Evolutionary conservation across 2,797 vertebrate genomes (phyloP).

Genomic region (Sebastes steindachneri): DNA sequence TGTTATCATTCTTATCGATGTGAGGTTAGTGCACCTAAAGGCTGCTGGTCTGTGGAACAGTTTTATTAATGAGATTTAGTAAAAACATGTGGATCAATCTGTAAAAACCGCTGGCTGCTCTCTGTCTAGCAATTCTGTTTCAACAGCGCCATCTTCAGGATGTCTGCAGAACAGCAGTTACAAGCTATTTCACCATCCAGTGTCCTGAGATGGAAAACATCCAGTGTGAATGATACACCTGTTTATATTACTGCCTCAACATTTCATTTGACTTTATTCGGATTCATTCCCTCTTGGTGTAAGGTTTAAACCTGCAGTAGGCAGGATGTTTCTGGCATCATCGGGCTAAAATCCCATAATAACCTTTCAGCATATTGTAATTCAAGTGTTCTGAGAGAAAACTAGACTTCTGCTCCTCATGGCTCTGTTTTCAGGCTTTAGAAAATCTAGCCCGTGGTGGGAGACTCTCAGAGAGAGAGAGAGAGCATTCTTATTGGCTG

Average conservation of each 20-base stretch:
- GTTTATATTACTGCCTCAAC: neutral
- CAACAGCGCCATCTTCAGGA: slow-evolving; percentile 67
- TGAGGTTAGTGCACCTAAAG: rapidly evolving
- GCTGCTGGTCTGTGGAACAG: rapidly evolving
- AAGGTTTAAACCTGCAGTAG: neutral
- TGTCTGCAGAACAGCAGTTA: neutral
- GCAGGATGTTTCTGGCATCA: no score
- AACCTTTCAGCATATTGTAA: no score
- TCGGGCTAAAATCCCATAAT: no score
- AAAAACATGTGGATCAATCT: slow-evolving; percentile 53
- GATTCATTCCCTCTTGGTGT: neutral
- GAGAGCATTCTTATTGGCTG: no score
- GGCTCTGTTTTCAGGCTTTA: no score
- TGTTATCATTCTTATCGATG: rapidly evolving
- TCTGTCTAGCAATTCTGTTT: neutral
- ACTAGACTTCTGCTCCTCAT: no score
- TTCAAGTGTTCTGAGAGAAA: no score
- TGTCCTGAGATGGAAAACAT: slow-evolving; percentile 5
- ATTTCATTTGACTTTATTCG: neutral
- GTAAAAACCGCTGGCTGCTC: slow-evolving; percentile 56
- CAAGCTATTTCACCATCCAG: slow-evolving; percentile 66
- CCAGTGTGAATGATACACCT: neutral
- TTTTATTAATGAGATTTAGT: neutral
- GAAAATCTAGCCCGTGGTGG: no score
- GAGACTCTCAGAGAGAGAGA: no score